Conservation (phyloP, 1,140 invertebrate species). For the Drosophila athabasca region DNA sequence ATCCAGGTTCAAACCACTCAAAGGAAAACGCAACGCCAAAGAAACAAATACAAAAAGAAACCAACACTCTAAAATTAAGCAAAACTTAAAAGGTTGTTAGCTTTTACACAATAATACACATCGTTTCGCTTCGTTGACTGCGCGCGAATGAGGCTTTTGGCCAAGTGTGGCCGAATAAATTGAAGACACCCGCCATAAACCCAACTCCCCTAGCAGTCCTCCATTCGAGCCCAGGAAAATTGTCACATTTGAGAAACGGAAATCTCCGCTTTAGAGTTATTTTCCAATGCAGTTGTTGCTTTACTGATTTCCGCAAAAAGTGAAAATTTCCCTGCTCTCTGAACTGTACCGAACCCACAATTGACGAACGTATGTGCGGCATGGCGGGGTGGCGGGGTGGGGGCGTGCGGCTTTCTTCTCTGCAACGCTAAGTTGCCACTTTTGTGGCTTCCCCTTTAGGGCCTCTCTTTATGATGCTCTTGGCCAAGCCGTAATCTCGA, state of each 20-base stretch:
- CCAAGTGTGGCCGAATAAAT: slow-evolving; percentile 27
- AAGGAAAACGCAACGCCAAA: slow-evolving; percentile 9
- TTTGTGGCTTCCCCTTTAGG: slow-evolving; percentile 51
- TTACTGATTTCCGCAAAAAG: slow-evolving; percentile 65
- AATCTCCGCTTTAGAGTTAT: slow-evolving; percentile 33
- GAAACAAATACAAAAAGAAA: slow-evolving; percentile 1
- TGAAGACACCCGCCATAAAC: slow-evolving; percentile 8
- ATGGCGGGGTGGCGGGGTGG: slow-evolving; percentile 1
- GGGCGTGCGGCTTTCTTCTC: slow-evolving; percentile 38
- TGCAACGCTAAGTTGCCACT: slow-evolving; percentile 31
- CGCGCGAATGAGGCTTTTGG: slow-evolving; percentile 14
- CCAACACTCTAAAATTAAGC: slow-evolving; percentile 28
- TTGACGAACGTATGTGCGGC: no score
- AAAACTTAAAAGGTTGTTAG: slow-evolving; percentile 70
- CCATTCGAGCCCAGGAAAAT: slow-evolving; percentile 17
- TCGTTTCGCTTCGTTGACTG: slow-evolving; percentile 52
- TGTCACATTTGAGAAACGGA: slow-evolving; percentile 60
- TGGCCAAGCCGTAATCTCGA: slow-evolving; percentile 12
- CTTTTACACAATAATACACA: slow-evolving; percentile 20
- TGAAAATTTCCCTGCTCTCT: slow-evolving; percentile 72
- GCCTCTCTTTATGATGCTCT: slow-evolving; percentile 30
- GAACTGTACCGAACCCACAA: slow-evolving; percentile 27
- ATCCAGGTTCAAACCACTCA: slow-evolving; percentile 30
- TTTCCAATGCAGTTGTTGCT: slow-evolving; percentile 32
- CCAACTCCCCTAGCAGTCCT: neutral